A percentile compares a stretch with the other conserved stretches of the same genome.
Evolutionary conservation across 2,797 vertebrate genomes (phyloP).

Genomic region (Eulemur rubriventer): DNA sequence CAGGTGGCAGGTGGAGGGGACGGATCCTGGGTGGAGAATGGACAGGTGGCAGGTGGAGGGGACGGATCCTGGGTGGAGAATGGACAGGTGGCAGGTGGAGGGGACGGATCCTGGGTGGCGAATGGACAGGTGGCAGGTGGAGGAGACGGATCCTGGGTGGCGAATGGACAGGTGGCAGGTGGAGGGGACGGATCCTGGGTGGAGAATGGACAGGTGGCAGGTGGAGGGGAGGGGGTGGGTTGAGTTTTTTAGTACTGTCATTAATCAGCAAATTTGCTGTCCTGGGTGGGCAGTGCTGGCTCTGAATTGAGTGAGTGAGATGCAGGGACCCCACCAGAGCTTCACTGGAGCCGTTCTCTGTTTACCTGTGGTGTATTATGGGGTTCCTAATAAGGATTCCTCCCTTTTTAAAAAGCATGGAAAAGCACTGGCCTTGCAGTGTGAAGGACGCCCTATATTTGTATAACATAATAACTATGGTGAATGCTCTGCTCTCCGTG

Average conservation of each 20-base stretch:
- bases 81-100: background rate
- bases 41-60: no score
- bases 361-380: rapidly evolving
- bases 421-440: background rate
- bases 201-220: background rate
- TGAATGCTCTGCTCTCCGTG: rapidly evolving
- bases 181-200: background rate
- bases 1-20: no score
- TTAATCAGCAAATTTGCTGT: background rate
- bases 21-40: background rate
- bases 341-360: background rate
- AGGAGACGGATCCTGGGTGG: background rate
- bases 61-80: background rate
- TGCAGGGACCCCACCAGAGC: no score
- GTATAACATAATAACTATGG: rapidly evolving
- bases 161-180: no score
- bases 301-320: background rate
- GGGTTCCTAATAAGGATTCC: background rate
- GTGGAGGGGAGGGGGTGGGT: rapidly evolving
- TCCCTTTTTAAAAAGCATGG: background rate
- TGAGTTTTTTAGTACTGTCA: background rate
- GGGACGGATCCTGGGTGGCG: background rate
- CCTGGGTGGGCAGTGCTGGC: background rate
- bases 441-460: rapidly evolving
- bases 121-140: background rate